These are phyloP conservation scores for Torymus tubicola DNA, from an alignment of 2,888 invertebrate genomes.

Conservation along the genomic window DNA sequence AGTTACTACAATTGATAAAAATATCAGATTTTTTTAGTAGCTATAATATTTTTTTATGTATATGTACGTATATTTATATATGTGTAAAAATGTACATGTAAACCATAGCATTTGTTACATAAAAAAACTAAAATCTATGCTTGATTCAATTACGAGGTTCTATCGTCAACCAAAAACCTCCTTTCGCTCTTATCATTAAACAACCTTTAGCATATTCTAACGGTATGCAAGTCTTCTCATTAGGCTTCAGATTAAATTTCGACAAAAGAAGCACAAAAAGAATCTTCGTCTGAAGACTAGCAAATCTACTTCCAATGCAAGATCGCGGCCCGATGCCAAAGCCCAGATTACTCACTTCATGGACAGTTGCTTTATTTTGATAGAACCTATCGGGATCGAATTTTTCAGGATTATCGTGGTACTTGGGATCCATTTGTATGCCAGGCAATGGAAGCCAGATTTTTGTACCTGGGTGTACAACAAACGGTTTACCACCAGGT, in stretches of 20 bases:
- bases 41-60: too few relatives aligned
- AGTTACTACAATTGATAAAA: too few relatives aligned
- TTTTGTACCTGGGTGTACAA: slow-evolving; percentile 65
- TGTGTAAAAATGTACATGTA: too few relatives aligned
- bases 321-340: slow-evolving; percentile 67
- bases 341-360: slow-evolving; percentile 57
- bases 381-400: slow-evolving; percentile 75
- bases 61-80: too few relatives aligned
- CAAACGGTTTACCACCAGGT: slow-evolving; percentile 60
- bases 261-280: slow-evolving; percentile 62
- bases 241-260: slow-evolving; percentile 43
- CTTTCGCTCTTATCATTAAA: too few relatives aligned
- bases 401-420: slow-evolving; percentile 75
- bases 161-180: too few relatives aligned
- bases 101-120: too few relatives aligned
- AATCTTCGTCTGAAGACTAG: slow-evolving; percentile 67
- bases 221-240: too few relatives aligned
- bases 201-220: too few relatives aligned
- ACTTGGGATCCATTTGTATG: slow-evolving; percentile 75
- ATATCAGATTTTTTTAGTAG: too few relatives aligned
- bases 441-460: slow-evolving; percentile 72
- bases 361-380: slow-evolving; percentile 65
- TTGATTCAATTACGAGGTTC: too few relatives aligned
- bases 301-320: slow-evolving; percentile 74
- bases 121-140: too few relatives aligned